phyloP scores from a whole-genome alignment of 2,888 invertebrate species.

The Aradus depressus region DNA sequence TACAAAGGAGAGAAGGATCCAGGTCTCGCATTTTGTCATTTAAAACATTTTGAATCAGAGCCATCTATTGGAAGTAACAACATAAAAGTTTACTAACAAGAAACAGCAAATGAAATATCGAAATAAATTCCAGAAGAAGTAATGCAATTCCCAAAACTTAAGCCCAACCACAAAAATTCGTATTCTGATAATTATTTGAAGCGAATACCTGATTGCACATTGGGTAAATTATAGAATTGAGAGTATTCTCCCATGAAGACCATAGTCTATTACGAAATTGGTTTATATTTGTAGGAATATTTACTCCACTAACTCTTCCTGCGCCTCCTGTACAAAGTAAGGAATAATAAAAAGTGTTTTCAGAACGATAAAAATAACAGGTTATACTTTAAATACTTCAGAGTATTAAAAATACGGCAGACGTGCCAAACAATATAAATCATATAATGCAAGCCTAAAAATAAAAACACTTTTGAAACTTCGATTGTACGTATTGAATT shows the following conservation, averaged over 20 bases:
- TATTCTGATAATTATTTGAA: not conserved
- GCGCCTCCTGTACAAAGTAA: constrained; percentile 38
- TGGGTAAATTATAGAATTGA: constrained; percentile 61
- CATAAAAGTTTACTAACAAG: constrained; percentile 1
- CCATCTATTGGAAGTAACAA: constrained; percentile 37
- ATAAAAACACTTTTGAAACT: too few relatives aligned
- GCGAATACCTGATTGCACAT: constrained; percentile 53
- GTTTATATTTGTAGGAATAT: constrained; percentile 46
- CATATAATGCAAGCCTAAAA: too few relatives aligned
- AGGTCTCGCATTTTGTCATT: constrained; percentile 28
- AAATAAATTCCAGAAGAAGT: constrained; percentile 33
- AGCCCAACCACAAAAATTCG: not conserved
- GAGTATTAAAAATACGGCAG: too few relatives aligned
- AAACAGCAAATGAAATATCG: constrained; percentile 23
- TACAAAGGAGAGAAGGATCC: constrained; percentile 9
- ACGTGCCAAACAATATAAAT: too few relatives aligned
- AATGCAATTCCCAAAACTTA: not conserved
- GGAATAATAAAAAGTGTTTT: not conserved
- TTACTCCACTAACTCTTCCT: constrained; percentile 43
- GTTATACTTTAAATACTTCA: too few relatives aligned
- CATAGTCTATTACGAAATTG: constrained; percentile 60
- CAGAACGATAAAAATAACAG: too few relatives aligned
- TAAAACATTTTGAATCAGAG: constrained; percentile 43
- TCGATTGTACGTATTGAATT: too few relatives aligned
- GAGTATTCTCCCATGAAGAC: constrained; percentile 77